Evolutionary conservation across 2,113 vertebrate species (phyloP).

Genomic region (Stigmatopora argus): DNA sequence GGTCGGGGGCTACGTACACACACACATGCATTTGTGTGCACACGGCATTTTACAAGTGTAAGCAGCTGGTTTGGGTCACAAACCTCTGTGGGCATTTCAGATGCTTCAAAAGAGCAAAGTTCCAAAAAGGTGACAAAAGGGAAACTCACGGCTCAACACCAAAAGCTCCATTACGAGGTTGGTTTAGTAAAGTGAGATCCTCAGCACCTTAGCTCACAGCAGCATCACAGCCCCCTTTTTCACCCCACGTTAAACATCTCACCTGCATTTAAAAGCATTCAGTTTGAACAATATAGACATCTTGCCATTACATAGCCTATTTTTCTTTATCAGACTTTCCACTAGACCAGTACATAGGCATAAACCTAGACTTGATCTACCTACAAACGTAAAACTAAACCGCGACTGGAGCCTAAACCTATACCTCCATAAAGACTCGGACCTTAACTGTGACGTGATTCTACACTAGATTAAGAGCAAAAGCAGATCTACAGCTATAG

Average conservation of each 20-base stretch:
- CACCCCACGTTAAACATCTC: background rate
- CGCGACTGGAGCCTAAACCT: background rate
- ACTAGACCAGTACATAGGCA: background rate
- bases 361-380: background rate
- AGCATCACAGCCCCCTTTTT: background rate
- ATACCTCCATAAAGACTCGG: too few relatives aligned
- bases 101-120: conserved; percentile 64
- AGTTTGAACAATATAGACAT: background rate
- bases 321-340: background rate
- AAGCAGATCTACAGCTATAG: background rate
- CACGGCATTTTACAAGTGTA: conserved; percentile 56
- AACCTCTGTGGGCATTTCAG: conserved; percentile 58
- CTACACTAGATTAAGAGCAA: background rate
- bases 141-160: conserved; percentile 38
- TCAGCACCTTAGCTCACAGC: background rate
- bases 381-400: background rate
- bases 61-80: conserved; percentile 65
- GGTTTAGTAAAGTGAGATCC: conserved; percentile 4
- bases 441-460: background rate
- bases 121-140: conserved; percentile 64
- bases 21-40: conserved; percentile 21
- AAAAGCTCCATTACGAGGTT: conserved; percentile 22
- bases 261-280: background rate
- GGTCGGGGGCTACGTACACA: conserved; percentile 29
- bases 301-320: background rate